A percentile compares a stretch with the other conserved stretches of the same genome.
Evolutionary conservation across 2,113 vertebrate species (phyloP).

Genomic region (Pleuronectes platessa): DNA sequence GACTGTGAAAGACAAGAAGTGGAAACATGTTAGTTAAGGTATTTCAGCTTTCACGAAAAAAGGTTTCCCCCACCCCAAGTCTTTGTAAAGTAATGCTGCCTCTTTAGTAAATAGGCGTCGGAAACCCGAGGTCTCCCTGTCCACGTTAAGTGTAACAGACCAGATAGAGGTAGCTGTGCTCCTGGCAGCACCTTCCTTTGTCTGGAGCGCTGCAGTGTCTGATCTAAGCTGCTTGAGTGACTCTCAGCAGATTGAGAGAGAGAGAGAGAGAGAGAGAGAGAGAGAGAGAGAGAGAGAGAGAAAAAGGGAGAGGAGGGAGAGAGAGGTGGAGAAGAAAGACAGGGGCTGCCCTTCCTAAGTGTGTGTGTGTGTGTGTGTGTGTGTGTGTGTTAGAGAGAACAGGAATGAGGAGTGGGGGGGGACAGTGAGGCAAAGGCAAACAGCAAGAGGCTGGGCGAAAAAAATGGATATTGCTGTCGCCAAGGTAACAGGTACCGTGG

Average conservation of each 20-base stretch:
- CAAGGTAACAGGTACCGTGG: slow-evolving; percentile 74
- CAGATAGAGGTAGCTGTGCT: slow-evolving; percentile 61
- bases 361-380: slow-evolving; percentile 19
- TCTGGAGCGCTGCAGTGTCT: slow-evolving; percentile 79
- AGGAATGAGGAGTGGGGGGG: slow-evolving; percentile 29
- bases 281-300: slow-evolving; percentile 16
- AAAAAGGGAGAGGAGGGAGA: slow-evolving; percentile 2
- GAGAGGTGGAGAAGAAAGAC: slow-evolving; percentile 46
- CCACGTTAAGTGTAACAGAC: slow-evolving; percentile 22
- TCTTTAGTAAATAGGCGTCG: slow-evolving; percentile 18
- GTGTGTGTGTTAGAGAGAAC: slow-evolving; percentile 33
- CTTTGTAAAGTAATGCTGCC: slow-evolving; percentile 31
- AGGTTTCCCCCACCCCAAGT: neutral
- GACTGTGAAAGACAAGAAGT: slow-evolving; percentile 85
- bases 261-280: slow-evolving; percentile 37
- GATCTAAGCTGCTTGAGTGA: slow-evolving; percentile 80
- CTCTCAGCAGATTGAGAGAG: slow-evolving; percentile 75
- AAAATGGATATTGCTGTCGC: slow-evolving; percentile 60
- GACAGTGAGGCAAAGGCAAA: slow-evolving; percentile 43
- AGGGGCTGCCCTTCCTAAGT: slow-evolving; percentile 68
- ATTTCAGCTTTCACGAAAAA: slow-evolving; percentile 11
- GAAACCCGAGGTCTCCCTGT: slow-evolving; percentile 31
- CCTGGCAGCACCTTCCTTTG: slow-evolving; percentile 75
- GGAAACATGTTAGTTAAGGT: slow-evolving; percentile 37
- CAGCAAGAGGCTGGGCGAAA: slow-evolving; percentile 44